Conservation (phyloP, 2,113 vertebrate genomes). For the Alethe castanea region DNA sequence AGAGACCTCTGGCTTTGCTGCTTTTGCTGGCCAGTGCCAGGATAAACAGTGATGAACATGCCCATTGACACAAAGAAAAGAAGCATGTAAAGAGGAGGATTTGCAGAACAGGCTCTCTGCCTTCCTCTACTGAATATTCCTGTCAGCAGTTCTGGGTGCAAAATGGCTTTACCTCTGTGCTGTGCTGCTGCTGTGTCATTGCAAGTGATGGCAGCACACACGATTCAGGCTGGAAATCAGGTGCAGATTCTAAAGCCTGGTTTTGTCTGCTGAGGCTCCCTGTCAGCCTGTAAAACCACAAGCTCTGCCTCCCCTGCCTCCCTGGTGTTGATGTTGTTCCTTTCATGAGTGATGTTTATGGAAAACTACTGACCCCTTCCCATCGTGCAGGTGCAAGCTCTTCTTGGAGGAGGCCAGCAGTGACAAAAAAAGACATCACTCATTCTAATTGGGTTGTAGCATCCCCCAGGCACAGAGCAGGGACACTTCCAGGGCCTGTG, state of each 20-base stretch:
- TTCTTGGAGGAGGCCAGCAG: neutral
- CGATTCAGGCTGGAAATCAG: neutral
- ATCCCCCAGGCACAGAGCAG: neutral
- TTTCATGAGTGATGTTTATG: neutral
- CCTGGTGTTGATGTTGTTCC: neutral
- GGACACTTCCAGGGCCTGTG: neutral
- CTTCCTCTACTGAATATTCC: neutral
- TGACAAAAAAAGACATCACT: neutral
- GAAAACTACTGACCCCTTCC: neutral
- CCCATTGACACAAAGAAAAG: neutral
- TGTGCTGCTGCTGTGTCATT: neutral
- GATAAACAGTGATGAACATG: neutral
- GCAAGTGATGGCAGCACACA: neutral
- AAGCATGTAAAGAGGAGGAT: neutral
- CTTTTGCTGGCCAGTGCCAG: neutral
- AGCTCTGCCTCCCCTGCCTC: neutral
- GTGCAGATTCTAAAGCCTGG: neutral
- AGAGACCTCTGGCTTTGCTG: conserved; percentile 38
- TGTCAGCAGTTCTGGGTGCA: neutral
- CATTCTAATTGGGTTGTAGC: neutral
- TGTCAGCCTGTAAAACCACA: neutral
- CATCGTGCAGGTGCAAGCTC: neutral
- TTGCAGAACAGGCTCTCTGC: neutral
- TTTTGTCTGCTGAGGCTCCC: neutral
- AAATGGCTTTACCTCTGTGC: neutral